Conservation (phyloP, 2,113 vertebrate species). For the Vulpes ferrilata region DNA sequence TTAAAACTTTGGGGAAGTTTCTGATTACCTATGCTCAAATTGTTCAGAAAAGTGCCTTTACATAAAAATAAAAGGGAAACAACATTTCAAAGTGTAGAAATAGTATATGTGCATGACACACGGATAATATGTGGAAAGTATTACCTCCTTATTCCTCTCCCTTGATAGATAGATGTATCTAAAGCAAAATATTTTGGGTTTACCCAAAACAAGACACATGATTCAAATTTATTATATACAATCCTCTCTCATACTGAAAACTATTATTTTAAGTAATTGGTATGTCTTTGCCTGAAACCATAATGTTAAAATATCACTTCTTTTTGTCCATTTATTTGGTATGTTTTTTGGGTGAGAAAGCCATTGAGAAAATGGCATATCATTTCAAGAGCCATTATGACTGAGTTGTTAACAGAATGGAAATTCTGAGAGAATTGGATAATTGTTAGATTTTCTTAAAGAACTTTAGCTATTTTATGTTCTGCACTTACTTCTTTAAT, state of each 20-base stretch:
- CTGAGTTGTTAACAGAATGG: not conserved
- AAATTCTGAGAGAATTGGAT: not conserved
- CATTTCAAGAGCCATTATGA: not conserved
- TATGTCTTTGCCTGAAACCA: not conserved
- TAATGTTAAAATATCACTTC: not conserved
- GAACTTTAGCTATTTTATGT: not conserved
- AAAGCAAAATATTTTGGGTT: not conserved
- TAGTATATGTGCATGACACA: not conserved
- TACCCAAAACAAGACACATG: not conserved
- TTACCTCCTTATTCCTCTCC: not conserved
- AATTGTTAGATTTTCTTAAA: not conserved
- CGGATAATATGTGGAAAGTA: not conserved
- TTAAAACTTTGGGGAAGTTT: not conserved
- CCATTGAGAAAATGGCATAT: not conserved
- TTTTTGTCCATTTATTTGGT: slow-evolving; percentile 2
- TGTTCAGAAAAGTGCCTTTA: not conserved
- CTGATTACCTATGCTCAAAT: not conserved
- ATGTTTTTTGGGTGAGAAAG: slow-evolving; percentile 6
- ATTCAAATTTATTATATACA: not conserved
- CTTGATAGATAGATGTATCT: not conserved
- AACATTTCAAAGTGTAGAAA: not conserved
- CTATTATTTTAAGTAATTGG: not conserved
- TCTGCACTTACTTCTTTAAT: not conserved
- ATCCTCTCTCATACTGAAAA: not conserved
- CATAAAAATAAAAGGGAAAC: slow-evolving; percentile 34